Evolutionary conservation across 2,113 vertebrate species (phyloP).

Genomic region (Scolopax mira): DNA sequence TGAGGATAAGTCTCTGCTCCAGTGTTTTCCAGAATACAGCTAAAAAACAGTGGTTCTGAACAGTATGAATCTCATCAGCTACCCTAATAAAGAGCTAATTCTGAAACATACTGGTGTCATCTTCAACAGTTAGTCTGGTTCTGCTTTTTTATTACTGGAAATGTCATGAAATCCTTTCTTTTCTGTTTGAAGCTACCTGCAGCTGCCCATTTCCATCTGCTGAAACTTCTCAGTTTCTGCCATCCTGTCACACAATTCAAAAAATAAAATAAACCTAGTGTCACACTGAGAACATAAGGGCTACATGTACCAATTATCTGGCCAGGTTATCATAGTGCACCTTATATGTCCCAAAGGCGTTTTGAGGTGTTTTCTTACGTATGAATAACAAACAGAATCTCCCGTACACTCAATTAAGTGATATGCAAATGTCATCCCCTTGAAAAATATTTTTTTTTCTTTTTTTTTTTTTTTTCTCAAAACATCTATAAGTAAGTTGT

Average conservation of each 20-base stretch:
- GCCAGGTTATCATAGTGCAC: neutral
- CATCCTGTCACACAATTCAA: neutral
- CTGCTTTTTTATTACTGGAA: neutral
- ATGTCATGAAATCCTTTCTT: neutral
- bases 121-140: neutral
- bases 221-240: neutral
- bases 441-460: accelerated
- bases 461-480: neutral
- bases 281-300: neutral
- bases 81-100: neutral
- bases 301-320: neutral
- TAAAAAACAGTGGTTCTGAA: neutral
- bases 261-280: neutral
- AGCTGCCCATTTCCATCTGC: neutral
- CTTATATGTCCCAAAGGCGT: neutral
- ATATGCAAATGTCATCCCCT: neutral
- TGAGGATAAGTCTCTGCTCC: neutral
- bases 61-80: neutral
- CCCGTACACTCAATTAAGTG: neutral
- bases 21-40: neutral
- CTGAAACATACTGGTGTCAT: neutral
- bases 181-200: neutral
- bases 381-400: neutral
- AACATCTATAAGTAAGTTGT: neutral
- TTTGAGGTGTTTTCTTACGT: neutral